Evolutionary conservation across 2,113 vertebrate species (phyloP).

Genomic region (Malurus elegans): DNA sequence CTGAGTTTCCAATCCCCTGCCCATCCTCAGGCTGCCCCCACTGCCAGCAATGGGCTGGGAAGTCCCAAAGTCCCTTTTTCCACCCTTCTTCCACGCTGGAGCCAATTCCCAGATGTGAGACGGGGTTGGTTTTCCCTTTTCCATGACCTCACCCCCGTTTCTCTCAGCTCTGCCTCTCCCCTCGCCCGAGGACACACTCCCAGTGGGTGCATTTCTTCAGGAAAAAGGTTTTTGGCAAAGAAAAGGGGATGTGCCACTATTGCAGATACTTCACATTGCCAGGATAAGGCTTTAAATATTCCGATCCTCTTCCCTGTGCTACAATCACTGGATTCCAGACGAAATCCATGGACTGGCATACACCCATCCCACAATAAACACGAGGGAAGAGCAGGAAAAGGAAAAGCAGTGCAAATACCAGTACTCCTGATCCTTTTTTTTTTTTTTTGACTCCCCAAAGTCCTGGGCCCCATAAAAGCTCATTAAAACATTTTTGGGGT

Average conservation of each 20-base stretch:
- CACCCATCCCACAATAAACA: not conserved
- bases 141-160: not conserved
- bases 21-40: rapidly evolving
- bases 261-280: not conserved
- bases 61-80: not conserved
- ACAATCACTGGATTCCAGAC: not conserved
- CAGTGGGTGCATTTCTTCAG: not conserved
- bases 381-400: not conserved
- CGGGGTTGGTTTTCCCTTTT: not conserved
- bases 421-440: not conserved
- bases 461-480: not conserved
- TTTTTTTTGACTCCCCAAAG: not conserved
- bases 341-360: rapidly evolving
- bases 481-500: not conserved
- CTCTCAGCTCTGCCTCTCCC: not conserved
- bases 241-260: not conserved
- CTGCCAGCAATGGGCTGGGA: not conserved
- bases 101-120: not conserved
- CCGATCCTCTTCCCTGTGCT: not conserved
- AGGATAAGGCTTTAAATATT: not conserved
- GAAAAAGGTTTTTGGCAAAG: not conserved
- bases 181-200: rapidly evolving
- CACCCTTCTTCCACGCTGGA: rapidly evolving
- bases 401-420: not conserved
- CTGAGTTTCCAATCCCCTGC: not conserved